These are phyloP conservation scores for Brachyptera risi DNA, from an alignment of 2,888 invertebrate genomes.

Conservation along the genomic window DNA sequence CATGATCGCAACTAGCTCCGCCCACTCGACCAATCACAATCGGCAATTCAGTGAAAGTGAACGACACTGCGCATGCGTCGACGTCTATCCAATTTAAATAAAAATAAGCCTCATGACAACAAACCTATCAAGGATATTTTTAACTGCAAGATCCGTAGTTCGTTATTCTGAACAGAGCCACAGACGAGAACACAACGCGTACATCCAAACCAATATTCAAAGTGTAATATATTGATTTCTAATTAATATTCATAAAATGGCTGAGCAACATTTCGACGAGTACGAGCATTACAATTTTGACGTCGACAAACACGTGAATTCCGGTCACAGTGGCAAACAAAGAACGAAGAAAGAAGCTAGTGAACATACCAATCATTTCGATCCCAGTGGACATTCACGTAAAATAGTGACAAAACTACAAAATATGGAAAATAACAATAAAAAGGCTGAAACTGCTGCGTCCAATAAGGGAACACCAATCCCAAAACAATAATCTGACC, in stretches of 20 bases:
- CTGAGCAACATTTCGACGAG: slow-evolving; percentile 80
- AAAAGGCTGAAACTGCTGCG: slow-evolving; percentile 50
- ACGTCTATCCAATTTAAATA: slow-evolving; percentile 5
- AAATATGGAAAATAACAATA: slow-evolving; percentile 81
- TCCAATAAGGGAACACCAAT: too few relatives aligned
- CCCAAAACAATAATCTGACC: not conserved
- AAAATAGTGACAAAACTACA: slow-evolving; percentile 82
- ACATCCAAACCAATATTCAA: not conserved
- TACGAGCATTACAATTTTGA: slow-evolving; percentile 95
- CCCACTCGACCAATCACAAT: slow-evolving; percentile 9
- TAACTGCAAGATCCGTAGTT: not conserved
- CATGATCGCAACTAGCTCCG: too few relatives aligned
- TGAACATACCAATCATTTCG: slow-evolving; percentile 86
- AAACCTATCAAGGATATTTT: slow-evolving; percentile 5
- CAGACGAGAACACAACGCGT: not conserved
- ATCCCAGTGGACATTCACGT: slow-evolving; percentile 89
- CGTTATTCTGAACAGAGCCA: slow-evolving; percentile 2
- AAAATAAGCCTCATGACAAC: slow-evolving; percentile 8
- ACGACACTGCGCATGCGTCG: not conserved
- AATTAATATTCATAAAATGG: slow-evolving; percentile 54
- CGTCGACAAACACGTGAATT: slow-evolving; percentile 76
- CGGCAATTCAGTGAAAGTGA: slow-evolving; percentile 8
- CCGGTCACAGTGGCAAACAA: slow-evolving; percentile 86
- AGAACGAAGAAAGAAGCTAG: slow-evolving; percentile 83
- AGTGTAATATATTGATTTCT: not conserved